Evolutionary conservation across 2,797 vertebrate species (phyloP), one percentile per base, ranked within the genome.

Genomic region (Enteromius radiatus): DNA sequence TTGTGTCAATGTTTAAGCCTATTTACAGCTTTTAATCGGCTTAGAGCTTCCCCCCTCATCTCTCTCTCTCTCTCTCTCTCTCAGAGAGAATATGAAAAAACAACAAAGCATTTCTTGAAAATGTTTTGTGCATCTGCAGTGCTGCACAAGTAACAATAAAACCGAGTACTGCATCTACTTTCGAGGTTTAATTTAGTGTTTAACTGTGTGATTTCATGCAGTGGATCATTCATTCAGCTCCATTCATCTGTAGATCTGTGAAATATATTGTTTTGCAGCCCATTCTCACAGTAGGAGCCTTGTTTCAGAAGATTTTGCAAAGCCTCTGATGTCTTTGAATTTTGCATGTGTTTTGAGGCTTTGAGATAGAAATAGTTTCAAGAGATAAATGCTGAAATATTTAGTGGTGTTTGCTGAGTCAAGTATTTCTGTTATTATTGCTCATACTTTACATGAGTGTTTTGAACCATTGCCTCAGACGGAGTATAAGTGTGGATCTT

Each of bases 1-100:
- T 84, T 85, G 85, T 78, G 84, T 80, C 75, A 81, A 76, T 81
- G 80, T 85, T 83, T 83, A 84, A 83, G 73, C 76, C 80, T 80
- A 88, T 81, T 86, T 81, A 76, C 61, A 86, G 73, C 63, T 83
- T 77, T 77, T 86, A 69, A 74, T 84, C 82, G 67, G 49, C 67
- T 81, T 83, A 63, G 26, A 81, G 75, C 38, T 10, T n/a, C 52
- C 14, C 15, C 61, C 33, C 43, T 10, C 21, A 3, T 78, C 38
- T 41, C 19, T 61, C 64, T 49, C 69, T 31, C 64, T 41, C 31
- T 43, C 26, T 23, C 17, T 31, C 28, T n/a, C 63, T 38, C 10
- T 59, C 36, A 3, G 10, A 59, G 54, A 9, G 12, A 71, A 71
- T 28, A 59, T 59, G 2, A 19, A 59, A 41, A 67, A 9, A 15